Evolutionary conservation across 2,797 vertebrate species (phyloP).

Genomic region (Sebastes melanostomus): DNA sequence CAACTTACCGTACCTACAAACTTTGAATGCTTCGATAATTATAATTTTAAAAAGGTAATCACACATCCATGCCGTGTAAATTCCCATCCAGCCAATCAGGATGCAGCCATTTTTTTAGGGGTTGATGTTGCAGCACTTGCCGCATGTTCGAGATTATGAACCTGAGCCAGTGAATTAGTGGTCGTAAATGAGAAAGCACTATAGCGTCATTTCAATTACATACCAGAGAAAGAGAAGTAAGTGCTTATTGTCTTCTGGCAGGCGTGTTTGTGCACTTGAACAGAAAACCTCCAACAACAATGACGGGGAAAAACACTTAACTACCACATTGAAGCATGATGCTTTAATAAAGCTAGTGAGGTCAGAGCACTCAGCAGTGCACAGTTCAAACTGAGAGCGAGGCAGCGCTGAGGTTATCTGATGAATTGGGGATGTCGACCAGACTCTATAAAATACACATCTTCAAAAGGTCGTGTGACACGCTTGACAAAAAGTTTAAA

Average conservation of each 20-base stretch:
- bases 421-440: not conserved
- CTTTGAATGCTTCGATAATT: slow-evolving; percentile 19
- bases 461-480: not conserved
- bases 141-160: slow-evolving; percentile 14
- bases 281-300: slow-evolving; percentile 9
- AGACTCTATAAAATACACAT: not conserved
- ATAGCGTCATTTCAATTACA: slow-evolving; percentile 34
- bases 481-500: not conserved
- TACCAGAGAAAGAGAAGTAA: slow-evolving; percentile 33
- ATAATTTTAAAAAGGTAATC: not conserved
- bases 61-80: not conserved
- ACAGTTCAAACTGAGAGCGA: not conserved
- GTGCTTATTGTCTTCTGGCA: slow-evolving; percentile 41
- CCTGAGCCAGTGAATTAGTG: slow-evolving; percentile 20
- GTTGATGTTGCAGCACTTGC: not conserved
- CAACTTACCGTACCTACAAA: slow-evolving; percentile 22
- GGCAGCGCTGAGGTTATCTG: not conserved
- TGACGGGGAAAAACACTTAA: slow-evolving; percentile 14
- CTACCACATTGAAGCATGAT: slow-evolving; percentile 11
- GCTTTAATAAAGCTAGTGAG: slow-evolving; percentile 26
- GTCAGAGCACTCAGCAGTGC: slow-evolving; percentile 19
- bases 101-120: not conserved
- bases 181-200: slow-evolving; percentile 22
- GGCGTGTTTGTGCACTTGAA: slow-evolving; percentile 22
- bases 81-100: not conserved